Base-by-base conservation (phyloP, 2,888 invertebrate genomes). In the Eremobia ochroleuca region DNA sequence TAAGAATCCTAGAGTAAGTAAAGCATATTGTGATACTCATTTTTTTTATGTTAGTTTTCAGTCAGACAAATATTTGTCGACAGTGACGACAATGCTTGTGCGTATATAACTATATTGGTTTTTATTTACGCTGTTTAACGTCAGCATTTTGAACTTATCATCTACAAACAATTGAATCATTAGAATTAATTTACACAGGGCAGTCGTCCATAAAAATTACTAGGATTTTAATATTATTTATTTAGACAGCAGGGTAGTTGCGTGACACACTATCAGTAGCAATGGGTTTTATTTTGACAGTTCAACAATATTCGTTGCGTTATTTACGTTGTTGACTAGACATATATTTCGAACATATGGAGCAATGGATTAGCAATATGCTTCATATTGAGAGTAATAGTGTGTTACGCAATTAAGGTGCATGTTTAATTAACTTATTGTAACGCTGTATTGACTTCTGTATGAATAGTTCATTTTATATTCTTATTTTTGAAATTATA, bases 11-110 rank as follows among this genome's bases (percentile, higher is more conserved):
- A 55, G 37, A 34, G 52, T 68, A 72, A 75, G 72, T 73, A 37
- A 49, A 61, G 43, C 21, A 70, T 76, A 70, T 21, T 70, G 72
- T 84, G 85, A 83, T 83, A 83, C 77, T 83, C 73, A 59, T 71
- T 46, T 52, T 71, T 71, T 46, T 68, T 62, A 66, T 80, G 46
- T 64, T 84, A 70, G 46, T 73, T 68, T 69, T 58, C 34, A 73
- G 43, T 34, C 5, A 49, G 13, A 58, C 49, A 71, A 71, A 64
- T 79, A 59, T 59, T 74, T 74, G 62, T 68, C 21, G 13, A 55
- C 28, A 15, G 8, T 80, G 68, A 76, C 72, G 69, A 58, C 25
- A 72, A 0, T 46, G 40, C 18, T 55, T 70, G 49, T 78, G 61
- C 21, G 46, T 66, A n/a, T 43, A 28, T 9, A 76, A 28, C 2